Conservation (phyloP, 2,797 vertebrate species). For the Pygocentrus nattereri region DNA sequence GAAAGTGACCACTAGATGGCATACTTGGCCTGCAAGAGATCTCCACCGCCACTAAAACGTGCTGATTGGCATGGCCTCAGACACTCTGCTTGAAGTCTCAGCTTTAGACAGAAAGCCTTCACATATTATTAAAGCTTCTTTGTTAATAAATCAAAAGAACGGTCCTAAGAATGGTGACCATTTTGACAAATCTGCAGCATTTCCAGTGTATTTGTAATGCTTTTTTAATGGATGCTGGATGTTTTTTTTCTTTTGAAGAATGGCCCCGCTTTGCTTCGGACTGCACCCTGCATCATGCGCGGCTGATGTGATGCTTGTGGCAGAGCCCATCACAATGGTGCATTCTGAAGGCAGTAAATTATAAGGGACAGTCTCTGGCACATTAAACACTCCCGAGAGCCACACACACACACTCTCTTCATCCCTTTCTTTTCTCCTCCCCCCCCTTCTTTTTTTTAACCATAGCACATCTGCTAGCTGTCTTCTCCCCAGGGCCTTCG, state of each 20-base stretch:
- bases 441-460: slow-evolving; percentile 62
- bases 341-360: slow-evolving; percentile 70
- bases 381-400: slow-evolving; percentile 76
- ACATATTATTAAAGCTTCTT: slow-evolving; percentile 18
- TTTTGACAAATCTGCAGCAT: slow-evolving; percentile 9
- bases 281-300: background rate
- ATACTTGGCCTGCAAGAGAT: slow-evolving; percentile 67
- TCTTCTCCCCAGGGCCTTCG: slow-evolving; percentile 75
- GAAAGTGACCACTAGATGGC: slow-evolving; percentile 71
- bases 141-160: slow-evolving; percentile 16
- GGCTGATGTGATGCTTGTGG: slow-evolving; percentile 54
- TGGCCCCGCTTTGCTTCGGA: slow-evolving; percentile 28
- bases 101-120: slow-evolving; percentile 21
- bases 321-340: slow-evolving; percentile 61
- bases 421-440: slow-evolving; percentile 46
- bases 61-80: background rate
- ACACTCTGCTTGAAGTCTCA: background rate
- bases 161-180: slow-evolving; percentile 2
- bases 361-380: slow-evolving; percentile 74
- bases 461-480: slow-evolving; percentile 81
- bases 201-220: slow-evolving; percentile 18
- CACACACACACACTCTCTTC: slow-evolving; percentile 54
- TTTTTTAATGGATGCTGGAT: slow-evolving; percentile 25
- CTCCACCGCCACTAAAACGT: background rate
- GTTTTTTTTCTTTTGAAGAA: slow-evolving; percentile 11